Evolutionary conservation across 2,888 invertebrate species (phyloP), one percentile per base, ranked within the genome.

Genomic region (Cantharis nigra): DNA sequence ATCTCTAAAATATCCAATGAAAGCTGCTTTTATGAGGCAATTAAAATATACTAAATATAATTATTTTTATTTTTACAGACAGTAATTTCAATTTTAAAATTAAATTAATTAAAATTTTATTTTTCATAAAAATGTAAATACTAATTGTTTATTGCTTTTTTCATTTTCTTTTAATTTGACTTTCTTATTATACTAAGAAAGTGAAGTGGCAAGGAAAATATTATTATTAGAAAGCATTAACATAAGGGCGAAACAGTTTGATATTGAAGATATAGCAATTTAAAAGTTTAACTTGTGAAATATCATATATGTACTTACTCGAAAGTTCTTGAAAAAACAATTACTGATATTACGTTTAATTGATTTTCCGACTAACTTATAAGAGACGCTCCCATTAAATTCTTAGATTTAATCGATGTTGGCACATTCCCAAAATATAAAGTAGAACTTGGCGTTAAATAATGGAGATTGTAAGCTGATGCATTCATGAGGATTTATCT

Each of bases 381-480:
- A n/a, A n/a, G 49, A 49, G 49, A 49, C 23, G 20, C 65, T 67
- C 26, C 65, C 26, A 67, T 67, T 67, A 67, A 67, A 67, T 23
- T 23, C 26, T 67, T 20, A 16, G 65, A 67, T 67, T 67, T 67
- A 67, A 67, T 67, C 65, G 65, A 67, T 67, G 65, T 67, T 67
- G 65, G 65, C 20, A 67, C 26, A 67, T 23, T 23, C 23, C 65
- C 65, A 67, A 67, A 67, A 67, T 67, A 26, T 67, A 67, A 67
- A 67, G 26, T 13, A 18, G 23, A 67, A 26, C 65, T 67, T 49
- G 49, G 49, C 49, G 49, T 49, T 49, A 49, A 49, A 49, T 49
- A 49, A 49, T 49, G 49, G 49, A 49, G 49, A 49, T 49, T 49
- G 49, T 49, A 49, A 49, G 49, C 49, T 49, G 49, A 49, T 49